Percentiles rank a stretch among this genome's conserved stretches.
Conservation (phyloP, 2,797 vertebrate genomes). For the Catamblyrhynchus diadema region DNA sequence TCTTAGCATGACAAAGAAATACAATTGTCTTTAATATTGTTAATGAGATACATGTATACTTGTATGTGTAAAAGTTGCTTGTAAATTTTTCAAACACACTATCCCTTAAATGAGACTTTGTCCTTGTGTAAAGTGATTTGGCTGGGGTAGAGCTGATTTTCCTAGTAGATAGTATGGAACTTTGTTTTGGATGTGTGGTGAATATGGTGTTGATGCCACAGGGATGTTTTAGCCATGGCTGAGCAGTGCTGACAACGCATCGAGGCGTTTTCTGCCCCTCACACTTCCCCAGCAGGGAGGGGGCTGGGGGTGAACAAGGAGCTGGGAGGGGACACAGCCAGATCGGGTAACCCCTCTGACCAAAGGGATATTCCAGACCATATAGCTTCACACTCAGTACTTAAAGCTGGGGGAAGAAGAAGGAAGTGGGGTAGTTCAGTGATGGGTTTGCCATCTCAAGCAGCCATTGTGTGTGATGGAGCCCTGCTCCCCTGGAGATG, state of each 20-base stretch:
- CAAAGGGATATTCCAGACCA: background rate
- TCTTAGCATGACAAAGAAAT: background rate
- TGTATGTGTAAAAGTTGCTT: background rate
- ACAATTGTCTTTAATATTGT: background rate
- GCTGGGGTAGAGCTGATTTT: background rate
- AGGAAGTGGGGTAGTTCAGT: background rate
- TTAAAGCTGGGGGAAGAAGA: background rate
- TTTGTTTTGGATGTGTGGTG: background rate
- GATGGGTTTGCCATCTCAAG: background rate
- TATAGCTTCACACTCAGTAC: background rate
- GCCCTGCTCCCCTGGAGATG: background rate
- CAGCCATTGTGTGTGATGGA: background rate
- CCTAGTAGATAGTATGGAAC: too few species aligned
- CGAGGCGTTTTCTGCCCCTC: background rate
- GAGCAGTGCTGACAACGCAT: rapidly evolving
- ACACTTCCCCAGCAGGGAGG: rapidly evolving
- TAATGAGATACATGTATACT: background rate
- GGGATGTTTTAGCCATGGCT: background rate
- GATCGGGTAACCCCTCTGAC: background rate
- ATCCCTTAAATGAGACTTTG: background rate
- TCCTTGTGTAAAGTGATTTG: background rate
- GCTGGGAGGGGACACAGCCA: background rate
- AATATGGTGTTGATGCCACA: background rate
- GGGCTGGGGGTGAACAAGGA: too few species aligned
- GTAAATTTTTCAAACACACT: background rate